phyloP scores from a whole-genome alignment of 2,113 vertebrate species.

The Pangasianodon gigas region DNA sequence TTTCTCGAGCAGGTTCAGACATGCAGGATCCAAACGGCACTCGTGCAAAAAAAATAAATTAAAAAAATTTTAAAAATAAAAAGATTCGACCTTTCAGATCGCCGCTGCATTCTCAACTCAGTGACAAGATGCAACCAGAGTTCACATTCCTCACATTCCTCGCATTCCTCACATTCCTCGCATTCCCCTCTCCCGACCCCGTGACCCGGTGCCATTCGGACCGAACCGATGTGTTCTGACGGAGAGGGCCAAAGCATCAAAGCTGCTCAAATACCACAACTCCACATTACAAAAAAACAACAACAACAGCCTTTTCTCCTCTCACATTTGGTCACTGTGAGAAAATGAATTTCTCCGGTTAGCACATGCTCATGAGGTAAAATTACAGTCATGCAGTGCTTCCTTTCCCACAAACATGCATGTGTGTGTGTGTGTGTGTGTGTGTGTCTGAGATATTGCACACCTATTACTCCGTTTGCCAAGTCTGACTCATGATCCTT shows the following conservation, averaged over 20 bases:
- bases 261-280: slow-evolving; percentile 29
- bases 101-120: slow-evolving; percentile 48
- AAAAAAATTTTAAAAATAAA: not conserved
- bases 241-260: slow-evolving; percentile 26
- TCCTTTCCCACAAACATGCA: slow-evolving; percentile 21
- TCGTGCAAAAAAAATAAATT: slow-evolving; percentile 13
- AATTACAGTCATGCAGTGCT: slow-evolving; percentile 46
- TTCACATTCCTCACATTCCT: slow-evolving; percentile 48
- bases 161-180: not conserved
- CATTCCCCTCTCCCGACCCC: not conserved
- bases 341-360: not conserved
- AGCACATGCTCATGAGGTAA: slow-evolving; percentile 46
- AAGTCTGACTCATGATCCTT: not conserved
- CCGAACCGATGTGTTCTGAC: slow-evolving; percentile 46
- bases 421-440: slow-evolving; percentile 12
- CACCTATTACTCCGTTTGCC: not conserved
- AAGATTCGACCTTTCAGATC: not conserved
- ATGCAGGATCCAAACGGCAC: slow-evolving; percentile 48
- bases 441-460: not conserved
- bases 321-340: not conserved
- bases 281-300: not conserved
- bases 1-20: slow-evolving; percentile 37
- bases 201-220: slow-evolving; percentile 53
- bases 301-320: not conserved
- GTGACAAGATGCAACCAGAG: slow-evolving; percentile 52